Percentiles rank a stretch among this genome's conserved stretches.
phyloP scores from a whole-genome alignment of 2,113 vertebrate species.

The Gnathonemus longibarbis region DNA sequence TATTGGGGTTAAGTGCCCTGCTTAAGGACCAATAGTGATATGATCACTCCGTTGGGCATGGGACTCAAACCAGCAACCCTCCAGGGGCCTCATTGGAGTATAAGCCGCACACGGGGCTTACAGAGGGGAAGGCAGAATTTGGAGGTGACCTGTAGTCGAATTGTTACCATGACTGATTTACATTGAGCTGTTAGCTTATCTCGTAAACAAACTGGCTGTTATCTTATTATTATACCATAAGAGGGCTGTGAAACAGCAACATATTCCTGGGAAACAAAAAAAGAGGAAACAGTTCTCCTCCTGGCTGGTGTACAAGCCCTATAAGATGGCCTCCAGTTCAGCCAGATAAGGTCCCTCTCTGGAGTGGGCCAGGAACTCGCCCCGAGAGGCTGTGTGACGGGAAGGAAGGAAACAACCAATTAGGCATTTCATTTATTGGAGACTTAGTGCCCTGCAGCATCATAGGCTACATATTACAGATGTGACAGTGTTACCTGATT shows the following conservation, averaged over 20 bases:
- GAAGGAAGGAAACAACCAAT: constrained; percentile 92
- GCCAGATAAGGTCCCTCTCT: constrained; percentile 45
- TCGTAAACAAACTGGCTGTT: constrained; percentile 33
- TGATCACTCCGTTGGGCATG: too few species aligned
- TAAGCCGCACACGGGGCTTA: background rate
- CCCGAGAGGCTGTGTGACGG: constrained; percentile 41
- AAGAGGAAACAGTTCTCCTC: constrained; percentile 14
- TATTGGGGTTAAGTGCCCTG: too few species aligned
- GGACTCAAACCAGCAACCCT: too few species aligned
- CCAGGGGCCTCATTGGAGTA: background rate
- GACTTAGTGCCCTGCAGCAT: constrained; percentile 70
- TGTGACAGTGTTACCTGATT: constrained; percentile 19
- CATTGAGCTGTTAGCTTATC: constrained; percentile 44
- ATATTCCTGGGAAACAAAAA: constrained; percentile 33
- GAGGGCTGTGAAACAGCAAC: constrained; percentile 29
- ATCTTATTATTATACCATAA: constrained; percentile 18
- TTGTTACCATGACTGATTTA: constrained; percentile 28
- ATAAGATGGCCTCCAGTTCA: too few species aligned
- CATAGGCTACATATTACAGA: constrained; percentile 76
- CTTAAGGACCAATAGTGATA: too few species aligned
- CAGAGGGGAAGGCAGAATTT: background rate
- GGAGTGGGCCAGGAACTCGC: constrained; percentile 69
- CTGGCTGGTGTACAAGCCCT: constrained; percentile 31
- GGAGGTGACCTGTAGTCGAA: background rate
- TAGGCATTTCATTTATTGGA: constrained; percentile 73